Conservation (phyloP, 2,888 invertebrate species). For the Temnothorax ravouxi region DNA sequence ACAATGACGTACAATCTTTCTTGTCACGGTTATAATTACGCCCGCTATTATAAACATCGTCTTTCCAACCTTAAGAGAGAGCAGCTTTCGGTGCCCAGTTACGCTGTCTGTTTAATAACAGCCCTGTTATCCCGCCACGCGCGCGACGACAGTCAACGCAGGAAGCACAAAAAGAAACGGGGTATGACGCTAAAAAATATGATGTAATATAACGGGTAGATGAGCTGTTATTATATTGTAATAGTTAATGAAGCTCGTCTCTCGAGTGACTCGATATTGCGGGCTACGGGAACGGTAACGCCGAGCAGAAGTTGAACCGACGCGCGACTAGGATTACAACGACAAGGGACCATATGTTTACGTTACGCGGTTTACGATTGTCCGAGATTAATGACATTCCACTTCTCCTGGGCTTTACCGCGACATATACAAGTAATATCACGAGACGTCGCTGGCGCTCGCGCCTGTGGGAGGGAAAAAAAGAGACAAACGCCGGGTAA, state of each 20-base stretch:
- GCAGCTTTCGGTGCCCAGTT: conserved; percentile 14
- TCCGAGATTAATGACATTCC: conserved; percentile 65
- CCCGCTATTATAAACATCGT: conserved; percentile 46
- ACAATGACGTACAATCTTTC: not conserved
- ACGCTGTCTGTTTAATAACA: conserved; percentile 64
- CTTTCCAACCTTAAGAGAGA: conserved; percentile 33
- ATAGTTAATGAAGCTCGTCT: conserved; percentile 67
- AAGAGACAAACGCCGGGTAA: conserved; percentile 6
- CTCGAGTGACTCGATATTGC: conserved; percentile 67
- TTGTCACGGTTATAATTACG: conserved; percentile 31
- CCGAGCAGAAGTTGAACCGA: conserved; percentile 26
- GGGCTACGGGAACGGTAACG: conserved; percentile 14
- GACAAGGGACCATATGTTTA: conserved; percentile 65
- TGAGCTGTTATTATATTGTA: conserved; percentile 60
- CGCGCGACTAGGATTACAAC: conserved; percentile 48
- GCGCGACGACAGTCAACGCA: not conserved
- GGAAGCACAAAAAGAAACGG: conserved; percentile 1
- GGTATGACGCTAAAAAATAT: conserved; percentile 32
- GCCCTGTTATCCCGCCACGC: conserved; percentile 51
- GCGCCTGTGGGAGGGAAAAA: not conserved
- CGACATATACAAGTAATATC: conserved; percentile 61
- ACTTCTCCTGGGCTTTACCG: conserved; percentile 63
- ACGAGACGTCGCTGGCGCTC: not conserved
- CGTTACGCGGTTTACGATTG: conserved; percentile 70
- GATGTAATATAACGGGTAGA: conserved; percentile 57